Evolutionary conservation across 2,113 vertebrate species (phyloP), one percentile per base, ranked within the genome.

Genomic region (Leptobrachium leishanense): DNA sequence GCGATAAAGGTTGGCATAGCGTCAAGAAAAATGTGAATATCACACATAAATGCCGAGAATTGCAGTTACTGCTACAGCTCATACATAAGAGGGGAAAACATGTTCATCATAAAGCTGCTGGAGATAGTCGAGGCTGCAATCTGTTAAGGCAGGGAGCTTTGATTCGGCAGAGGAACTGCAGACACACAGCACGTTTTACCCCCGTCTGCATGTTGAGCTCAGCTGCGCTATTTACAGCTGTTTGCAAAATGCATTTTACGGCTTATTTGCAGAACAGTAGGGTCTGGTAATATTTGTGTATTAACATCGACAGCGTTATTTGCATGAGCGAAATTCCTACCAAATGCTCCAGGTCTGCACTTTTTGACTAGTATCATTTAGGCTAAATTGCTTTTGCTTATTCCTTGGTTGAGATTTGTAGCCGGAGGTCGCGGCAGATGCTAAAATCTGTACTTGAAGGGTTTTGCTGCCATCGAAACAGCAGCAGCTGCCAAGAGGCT

Each of bases 371-470:
- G 39, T 46, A 55, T 69, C 67, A 39, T 71, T 78, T 71, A 71
- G 76, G 68, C 68, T 78, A 5, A 72, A 76, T 59, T 59, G 57
- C 68, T 71, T 71, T 76, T n/a, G 42, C 67, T 71, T 50, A 31
- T 71, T 71, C 46, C 46, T 78, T 55, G 76, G 68, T 71, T 64
- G 46, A 71, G 66, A 71, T 13, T 10, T 64, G 55, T 71, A 71
- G 76, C 76, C 64, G 57, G 68, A 78, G 76, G 76, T 55, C 53
- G 59, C 43, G 42, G 55, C 76, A 71, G 67, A 71, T 78, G 76
- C 76, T 78, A 53, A 71, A 78, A 71, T 78, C 68, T 64, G 68
- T 64, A 78, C 42, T 64, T 71, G 68, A 69, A 78, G 31, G 44
- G 55, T 39, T 31, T n/a, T 20, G 43, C 20, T 64, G 41, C 31